Evolutionary conservation across 2,797 vertebrate species (phyloP), one percentile per base, ranked within the genome.

Genomic region (Galagoides demidoff): DNA sequence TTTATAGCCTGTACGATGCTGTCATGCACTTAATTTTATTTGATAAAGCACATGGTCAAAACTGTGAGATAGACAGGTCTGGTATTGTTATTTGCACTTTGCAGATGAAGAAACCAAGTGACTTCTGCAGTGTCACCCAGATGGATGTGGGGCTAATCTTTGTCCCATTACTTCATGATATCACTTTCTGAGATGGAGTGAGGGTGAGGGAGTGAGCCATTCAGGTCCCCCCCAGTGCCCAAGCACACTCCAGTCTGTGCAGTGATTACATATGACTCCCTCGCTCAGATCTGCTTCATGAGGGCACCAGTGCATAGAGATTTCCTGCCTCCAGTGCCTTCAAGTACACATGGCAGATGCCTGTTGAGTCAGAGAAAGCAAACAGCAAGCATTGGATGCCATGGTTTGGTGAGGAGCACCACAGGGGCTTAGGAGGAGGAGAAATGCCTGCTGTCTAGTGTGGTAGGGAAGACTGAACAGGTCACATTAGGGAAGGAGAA

Each of bases 201-300:
- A 6, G 22, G n/a, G 49, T n/a, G 57, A n/a, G 5, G 49, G 14
- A 52, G 34, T 1, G 2, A 39, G 10, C 1, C 3, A 11, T 20
- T 10, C 25, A 22, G 63, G 27, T 27, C 74, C 66, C 49, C 3
- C 43, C 7, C 1, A 3, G 0, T 19, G 4, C 20, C 20, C 61
- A 12, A 0, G 4, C 25, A 52, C 10, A 1, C n/a, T 37, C 20
- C 37, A 12, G 31, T 27, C 25, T 23, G 0, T 2, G 61, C 12
- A 9, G 27, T 7, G 57, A n/a, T 17, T 12, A 14, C 31, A 1
- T 0, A 5, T 45, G 57, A 61, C 9, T 73, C 25, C 34, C 5
- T 19, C 39, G 31, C 57, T 66, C 8, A 57, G 63, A 14, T 2
- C 1, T 7, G 14, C 55, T 31, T 81, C 73, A 43, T 1, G 77